phyloP scores from a whole-genome alignment of 2,888 invertebrate genomes.

The Phortica okadai region DNA sequence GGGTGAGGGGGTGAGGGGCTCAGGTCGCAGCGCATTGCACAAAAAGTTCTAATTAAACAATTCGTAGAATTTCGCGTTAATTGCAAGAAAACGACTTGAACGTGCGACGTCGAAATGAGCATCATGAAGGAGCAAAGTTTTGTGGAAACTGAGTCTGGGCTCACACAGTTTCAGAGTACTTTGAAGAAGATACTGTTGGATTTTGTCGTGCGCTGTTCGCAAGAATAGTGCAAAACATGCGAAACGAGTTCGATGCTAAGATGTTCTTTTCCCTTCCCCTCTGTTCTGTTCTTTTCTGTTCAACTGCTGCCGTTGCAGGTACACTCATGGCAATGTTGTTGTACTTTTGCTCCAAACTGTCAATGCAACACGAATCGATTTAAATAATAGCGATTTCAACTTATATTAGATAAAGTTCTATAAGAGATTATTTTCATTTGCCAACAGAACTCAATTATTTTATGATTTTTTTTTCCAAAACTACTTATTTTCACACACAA shows the following conservation, averaged over 20 bases:
- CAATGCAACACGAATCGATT: constrained; percentile 29
- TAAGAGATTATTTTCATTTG: neutral
- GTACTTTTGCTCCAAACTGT: constrained; percentile 4
- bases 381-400: neutral
- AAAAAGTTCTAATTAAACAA: constrained; percentile 76
- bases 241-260: neutral
- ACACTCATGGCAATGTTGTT: neutral
- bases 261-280: neutral
- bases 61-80: constrained; percentile 77
- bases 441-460: no score
- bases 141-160: neutral
- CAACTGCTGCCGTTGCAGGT: neutral
- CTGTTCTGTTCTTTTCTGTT: no score
- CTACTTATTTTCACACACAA: no score
- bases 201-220: neutral
- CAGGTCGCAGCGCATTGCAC: constrained; percentile 33
- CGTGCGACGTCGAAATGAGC: constrained; percentile 55
- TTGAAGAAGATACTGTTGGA: neutral
- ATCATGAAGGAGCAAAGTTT: neutral
- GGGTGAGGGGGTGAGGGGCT: constrained; percentile 32
- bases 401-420: neutral
- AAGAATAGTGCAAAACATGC: neutral
- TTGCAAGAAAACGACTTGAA: constrained; percentile 75
- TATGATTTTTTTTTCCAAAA: no score
- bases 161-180: neutral